Evolutionary conservation across 2,888 invertebrate genomes (phyloP), one percentile per base, ranked within the genome.

Genomic region (Lottia gigantea): DNA sequence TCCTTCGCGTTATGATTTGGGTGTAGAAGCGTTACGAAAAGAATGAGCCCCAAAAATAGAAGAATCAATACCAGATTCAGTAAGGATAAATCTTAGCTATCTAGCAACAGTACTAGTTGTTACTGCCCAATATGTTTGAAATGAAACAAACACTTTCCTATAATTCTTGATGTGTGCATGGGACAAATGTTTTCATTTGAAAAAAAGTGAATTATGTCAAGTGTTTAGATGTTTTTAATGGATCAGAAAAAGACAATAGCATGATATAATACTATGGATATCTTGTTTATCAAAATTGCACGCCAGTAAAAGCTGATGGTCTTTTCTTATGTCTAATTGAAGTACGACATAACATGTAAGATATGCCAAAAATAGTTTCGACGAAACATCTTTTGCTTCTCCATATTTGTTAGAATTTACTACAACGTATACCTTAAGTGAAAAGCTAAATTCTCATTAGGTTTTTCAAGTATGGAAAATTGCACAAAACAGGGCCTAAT

Each of bases 231-330:
- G 68, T 71, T 62, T 72, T 76, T 23, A 66, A 49, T 40, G 71
- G 45, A n/a, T 69, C 71, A 15, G 70, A 68, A 73, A 74, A 70
- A 40, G n/a, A n/a, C n/a, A n/a, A n/a, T n/a, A n/a, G n/a, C n/a
- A n/a, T n/a, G n/a, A n/a, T n/a, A n/a, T n/a, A n/a, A n/a, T n/a
- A n/a, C n/a, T n/a, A n/a, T n/a, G n/a, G n/a, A n/a, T n/a, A n/a
- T n/a, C n/a, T n/a, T n/a, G n/a, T n/a, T n/a, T n/a, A n/a, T n/a
- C n/a, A n/a, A n/a, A n/a, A n/a, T n/a, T n/a, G n/a, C n/a, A n/a
- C n/a, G n/a, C n/a, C n/a, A n/a, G n/a, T n/a, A n/a, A n/a, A n/a
- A n/a, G n/a, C n/a, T n/a, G n/a, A n/a, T n/a, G n/a, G n/a, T n/a
- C n/a, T n/a, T n/a, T n/a, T n/a, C n/a, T n/a, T n/a, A n/a, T n/a